Conservation (phyloP, 1,140 invertebrate genomes). For the Diplogasteroides magnus region DNA sequence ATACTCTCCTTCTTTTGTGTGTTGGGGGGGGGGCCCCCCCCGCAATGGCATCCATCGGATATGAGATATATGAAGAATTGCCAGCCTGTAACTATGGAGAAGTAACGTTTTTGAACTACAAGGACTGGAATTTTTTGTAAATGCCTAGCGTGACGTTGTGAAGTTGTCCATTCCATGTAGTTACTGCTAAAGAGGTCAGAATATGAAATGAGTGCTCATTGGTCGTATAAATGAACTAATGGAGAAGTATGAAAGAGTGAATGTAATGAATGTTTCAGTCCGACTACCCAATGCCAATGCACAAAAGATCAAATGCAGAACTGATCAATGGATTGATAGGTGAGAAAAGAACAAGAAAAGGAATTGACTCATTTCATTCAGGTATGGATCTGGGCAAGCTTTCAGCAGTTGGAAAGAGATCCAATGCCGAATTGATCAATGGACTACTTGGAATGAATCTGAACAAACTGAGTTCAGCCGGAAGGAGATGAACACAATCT, state of each 20-base stretch:
- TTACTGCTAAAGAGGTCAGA: no score
- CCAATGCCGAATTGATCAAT: conserved; percentile 36
- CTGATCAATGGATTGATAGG: conserved; percentile 38
- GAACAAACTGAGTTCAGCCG: conserved; percentile 32
- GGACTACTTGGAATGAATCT: conserved; percentile 38
- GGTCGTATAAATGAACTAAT: no score
- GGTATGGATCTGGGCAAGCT: conserved; percentile 35
- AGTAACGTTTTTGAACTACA: no score
- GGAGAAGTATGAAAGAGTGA: background rate
- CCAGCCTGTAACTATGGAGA: no score
- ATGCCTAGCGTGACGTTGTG: no score
- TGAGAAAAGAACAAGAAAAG: background rate
- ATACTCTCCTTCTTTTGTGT: no score
- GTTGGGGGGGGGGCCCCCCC: no score
- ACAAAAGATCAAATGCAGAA: conserved; percentile 33
- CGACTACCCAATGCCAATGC: conserved; percentile 13
- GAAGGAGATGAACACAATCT: conserved; percentile 20
- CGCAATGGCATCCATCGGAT: no score
- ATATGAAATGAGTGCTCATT: no score
- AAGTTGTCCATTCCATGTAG: no score
- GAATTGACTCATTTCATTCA: background rate
- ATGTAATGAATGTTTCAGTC: conserved; percentile 4
- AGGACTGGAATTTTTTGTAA: no score
- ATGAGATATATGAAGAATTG: no score
- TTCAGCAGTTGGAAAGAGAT: conserved; percentile 32